phyloP scores from a whole-genome alignment of 2,113 vertebrate genomes.

The Paramormyrops kingsleyae region DNA sequence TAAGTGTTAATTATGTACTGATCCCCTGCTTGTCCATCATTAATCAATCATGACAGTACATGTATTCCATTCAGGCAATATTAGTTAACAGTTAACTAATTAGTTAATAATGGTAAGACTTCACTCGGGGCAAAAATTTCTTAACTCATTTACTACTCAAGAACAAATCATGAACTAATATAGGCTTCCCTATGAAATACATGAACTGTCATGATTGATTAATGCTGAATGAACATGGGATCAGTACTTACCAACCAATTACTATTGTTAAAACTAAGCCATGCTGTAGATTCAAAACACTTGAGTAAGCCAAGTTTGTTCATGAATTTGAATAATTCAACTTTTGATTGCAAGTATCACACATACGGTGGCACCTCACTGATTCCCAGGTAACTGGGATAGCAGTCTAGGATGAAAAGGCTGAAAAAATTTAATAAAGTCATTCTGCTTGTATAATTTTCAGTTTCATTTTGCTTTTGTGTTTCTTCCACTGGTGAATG shows the following conservation, averaged over 20 bases:
- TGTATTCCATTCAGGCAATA: not conserved
- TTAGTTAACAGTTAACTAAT: not conserved
- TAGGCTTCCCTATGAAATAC: no score
- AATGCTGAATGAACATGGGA: no score
- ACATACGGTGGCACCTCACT: not conserved
- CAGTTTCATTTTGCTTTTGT: conserved; percentile 33
- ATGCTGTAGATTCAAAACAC: not conserved
- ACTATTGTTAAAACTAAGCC: not conserved
- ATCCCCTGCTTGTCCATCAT: not conserved
- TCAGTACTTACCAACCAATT: not conserved
- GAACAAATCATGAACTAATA: no score
- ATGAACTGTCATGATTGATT: no score
- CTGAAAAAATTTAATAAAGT: not conserved
- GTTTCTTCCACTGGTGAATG: conserved; percentile 28
- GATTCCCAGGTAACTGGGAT: not conserved
- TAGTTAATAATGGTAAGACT: not conserved
- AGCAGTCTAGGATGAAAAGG: not conserved
- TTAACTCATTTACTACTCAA: no score
- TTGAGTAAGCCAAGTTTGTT: not conserved
- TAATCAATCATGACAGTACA: not conserved
- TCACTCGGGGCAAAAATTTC: no score
- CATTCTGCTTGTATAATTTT: not conserved
- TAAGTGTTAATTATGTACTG: not conserved
- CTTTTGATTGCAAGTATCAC: not conserved
- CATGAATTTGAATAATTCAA: not conserved